Percentiles rank a stretch among this genome's conserved stretches.
These are phyloP conservation scores for Sebastes minor DNA, from an alignment of 2,797 vertebrate species.

Conservation along the genomic window DNA sequence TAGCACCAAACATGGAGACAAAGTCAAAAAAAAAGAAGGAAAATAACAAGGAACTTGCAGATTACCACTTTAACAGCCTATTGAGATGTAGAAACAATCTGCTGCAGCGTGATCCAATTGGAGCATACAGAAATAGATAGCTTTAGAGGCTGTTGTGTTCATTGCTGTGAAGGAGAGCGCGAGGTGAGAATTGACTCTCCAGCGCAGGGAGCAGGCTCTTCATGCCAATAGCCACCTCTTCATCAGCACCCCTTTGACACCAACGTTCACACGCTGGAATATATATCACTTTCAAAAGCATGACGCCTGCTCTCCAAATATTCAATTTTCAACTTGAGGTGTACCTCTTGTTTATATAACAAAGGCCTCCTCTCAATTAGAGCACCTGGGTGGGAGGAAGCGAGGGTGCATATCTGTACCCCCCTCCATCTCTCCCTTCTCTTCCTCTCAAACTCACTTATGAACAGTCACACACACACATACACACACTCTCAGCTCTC, in stretches of 20 bases:
- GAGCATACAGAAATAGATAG: slow-evolving; percentile 60
- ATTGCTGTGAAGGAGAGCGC: slow-evolving; percentile 55
- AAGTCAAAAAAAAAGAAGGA: slow-evolving; percentile 13
- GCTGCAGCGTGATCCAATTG: slow-evolving; percentile 25
- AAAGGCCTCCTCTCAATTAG: slow-evolving; percentile 70
- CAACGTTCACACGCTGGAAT: slow-evolving; percentile 54
- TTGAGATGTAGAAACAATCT: slow-evolving; percentile 55
- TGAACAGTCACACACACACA: slow-evolving; percentile 21
- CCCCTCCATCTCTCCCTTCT: slow-evolving; percentile 10
- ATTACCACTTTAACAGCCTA: slow-evolving; percentile 46
- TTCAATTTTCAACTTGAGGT: slow-evolving; percentile 70
- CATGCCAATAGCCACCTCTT: slow-evolving; percentile 69
- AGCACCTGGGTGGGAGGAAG: slow-evolving; percentile 49
- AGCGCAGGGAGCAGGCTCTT: slow-evolving; percentile 60
- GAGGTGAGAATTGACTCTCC: slow-evolving; percentile 61
- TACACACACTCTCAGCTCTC: neutral
- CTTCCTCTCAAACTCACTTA: slow-evolving; percentile 39
- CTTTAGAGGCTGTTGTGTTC: slow-evolving; percentile 56
- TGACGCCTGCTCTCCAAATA: slow-evolving; percentile 58
- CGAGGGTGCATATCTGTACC: slow-evolving; percentile 40
- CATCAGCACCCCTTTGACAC: slow-evolving; percentile 58
- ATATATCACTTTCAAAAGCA: slow-evolving; percentile 55
- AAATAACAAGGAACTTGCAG: slow-evolving; percentile 45
- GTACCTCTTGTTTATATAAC: slow-evolving; percentile 74
- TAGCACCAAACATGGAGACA: slow-evolving; percentile 50